Base-by-base conservation (phyloP, 2,113 vertebrate genomes). In the Corvus moneduloides region DNA sequence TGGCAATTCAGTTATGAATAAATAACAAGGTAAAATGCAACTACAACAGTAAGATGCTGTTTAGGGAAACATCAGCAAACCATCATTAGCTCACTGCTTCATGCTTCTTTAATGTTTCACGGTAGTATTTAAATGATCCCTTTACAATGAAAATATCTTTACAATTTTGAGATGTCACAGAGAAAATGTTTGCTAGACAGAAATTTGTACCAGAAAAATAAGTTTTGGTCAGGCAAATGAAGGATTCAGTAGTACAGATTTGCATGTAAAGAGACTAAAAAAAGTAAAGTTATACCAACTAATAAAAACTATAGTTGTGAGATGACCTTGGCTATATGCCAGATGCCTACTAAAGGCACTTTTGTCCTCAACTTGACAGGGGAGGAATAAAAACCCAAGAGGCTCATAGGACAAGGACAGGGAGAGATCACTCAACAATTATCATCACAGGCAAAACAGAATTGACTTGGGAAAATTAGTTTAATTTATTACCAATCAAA, bases 381-480 rank as follows among this genome's bases (percentile, higher is more conserved):
- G 7, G 4, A 24, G 17, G n/a, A 21, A n/a, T 63, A 43, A 59
- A 44, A 24, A 2, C 0, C 22, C 26, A 35, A 11, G 13, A 46
- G 7, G 4, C 5, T 32, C 1, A 1, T 48, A 11, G 20, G 10
- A 33, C 48, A 52, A 66, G 15, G 18, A 20, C 1, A 5, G 8
- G 14, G 4, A 62, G 19, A 37, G 6, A 76, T 76, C 12, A 23
- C 10, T 48, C 16, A 26, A 6, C 7, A 33, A 3, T 33, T 58
- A 23, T 7, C 0, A 0, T 39, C 21, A 16, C 1, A 1, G 17
- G 9, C 13, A 63, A 54, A 76, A 23, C 2, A 67, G 10, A 23
- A 32, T 30, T 2, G 1, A 33, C 11, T 62, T 39, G 14, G 27
- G 11, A 12, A 67, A 63, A 89, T 46, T 21, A 39, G 4, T 49